Evolutionary conservation across 1,140 invertebrate species (phyloP).

Genomic region (Aphaenogaster ashmeadi): DNA sequence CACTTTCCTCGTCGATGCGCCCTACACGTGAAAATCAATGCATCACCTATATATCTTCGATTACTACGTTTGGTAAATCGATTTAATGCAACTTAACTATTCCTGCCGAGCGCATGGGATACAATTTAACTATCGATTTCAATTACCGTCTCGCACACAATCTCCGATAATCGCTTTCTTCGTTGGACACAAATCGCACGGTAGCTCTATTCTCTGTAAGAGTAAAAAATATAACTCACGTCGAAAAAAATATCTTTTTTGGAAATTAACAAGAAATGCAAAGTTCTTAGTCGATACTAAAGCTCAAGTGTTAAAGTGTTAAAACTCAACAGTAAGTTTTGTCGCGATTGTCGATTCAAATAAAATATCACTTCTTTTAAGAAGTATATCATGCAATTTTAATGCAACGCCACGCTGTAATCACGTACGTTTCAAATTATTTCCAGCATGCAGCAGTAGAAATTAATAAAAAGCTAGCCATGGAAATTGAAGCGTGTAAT

Average conservation of each 20-base stretch:
- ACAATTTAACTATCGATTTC: constrained; percentile 37
- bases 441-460: neutral
- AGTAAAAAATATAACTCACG: neutral
- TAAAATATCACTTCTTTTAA: neutral
- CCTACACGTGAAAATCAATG: neutral
- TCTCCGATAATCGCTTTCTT: constrained; percentile 21
- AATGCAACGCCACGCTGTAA: neutral
- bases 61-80: constrained; percentile 25
- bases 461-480: neutral
- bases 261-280: neutral
- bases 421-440: neutral
- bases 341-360: neutral
- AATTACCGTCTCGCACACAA: neutral
- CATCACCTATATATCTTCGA: neutral
- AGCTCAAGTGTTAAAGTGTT: neutral
- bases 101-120: neutral
- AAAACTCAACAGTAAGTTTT: neutral
- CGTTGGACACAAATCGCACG: neutral
- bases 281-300: neutral
- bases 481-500: constrained; percentile 8
- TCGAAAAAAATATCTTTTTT: neutral
- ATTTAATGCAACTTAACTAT: constrained; percentile 29
- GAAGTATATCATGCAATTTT: neutral
- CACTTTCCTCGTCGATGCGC: neutral
- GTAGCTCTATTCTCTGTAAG: neutral